These are phyloP conservation scores for Xenopus petersii DNA, from an alignment of 2,797 vertebrate species.

Conservation along the genomic window DNA sequence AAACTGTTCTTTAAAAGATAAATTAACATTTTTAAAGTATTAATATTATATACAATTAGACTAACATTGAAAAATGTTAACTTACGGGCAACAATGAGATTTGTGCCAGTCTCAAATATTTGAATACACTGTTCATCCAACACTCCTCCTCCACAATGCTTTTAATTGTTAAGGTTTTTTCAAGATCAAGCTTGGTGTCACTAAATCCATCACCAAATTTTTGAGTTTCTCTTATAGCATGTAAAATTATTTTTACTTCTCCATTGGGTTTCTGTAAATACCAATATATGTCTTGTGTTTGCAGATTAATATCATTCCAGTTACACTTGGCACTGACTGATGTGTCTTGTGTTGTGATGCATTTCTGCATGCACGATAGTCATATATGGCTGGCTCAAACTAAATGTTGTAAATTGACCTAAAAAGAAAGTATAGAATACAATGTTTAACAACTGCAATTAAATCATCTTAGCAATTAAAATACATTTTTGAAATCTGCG, in stretches of 20 bases:
- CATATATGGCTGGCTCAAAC: not conserved
- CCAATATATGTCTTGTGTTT: conserved; percentile 41
- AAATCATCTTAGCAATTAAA: too few relatives aligned
- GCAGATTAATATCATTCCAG: not conserved
- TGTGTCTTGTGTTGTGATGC: not conserved
- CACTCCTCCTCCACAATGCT: not conserved
- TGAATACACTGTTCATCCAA: conserved; percentile 1
- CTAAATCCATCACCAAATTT: not conserved
- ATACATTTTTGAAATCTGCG: too few relatives aligned
- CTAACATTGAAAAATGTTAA: not conserved
- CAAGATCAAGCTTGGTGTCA: not conserved
- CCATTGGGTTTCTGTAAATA: conserved; percentile 49
- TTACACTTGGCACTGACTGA: not conserved
- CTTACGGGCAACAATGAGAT: conserved; percentile 18
- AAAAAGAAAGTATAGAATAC: not conserved
- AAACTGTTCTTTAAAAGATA: too few relatives aligned
- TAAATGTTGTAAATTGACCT: not conserved
- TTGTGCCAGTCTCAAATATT: conserved; percentile 18
- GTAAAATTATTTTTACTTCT: conserved; percentile 39
- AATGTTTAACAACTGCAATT: too few relatives aligned
- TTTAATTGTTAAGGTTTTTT: conserved; percentile 48
- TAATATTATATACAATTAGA: too few relatives aligned
- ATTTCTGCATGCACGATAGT: not conserved
- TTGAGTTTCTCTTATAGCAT: not conserved
- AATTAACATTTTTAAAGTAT: too few relatives aligned